Evolutionary conservation across 2,797 vertebrate genomes (phyloP), one percentile per base, ranked within the genome.

Genomic region (Lophius americanus): DNA sequence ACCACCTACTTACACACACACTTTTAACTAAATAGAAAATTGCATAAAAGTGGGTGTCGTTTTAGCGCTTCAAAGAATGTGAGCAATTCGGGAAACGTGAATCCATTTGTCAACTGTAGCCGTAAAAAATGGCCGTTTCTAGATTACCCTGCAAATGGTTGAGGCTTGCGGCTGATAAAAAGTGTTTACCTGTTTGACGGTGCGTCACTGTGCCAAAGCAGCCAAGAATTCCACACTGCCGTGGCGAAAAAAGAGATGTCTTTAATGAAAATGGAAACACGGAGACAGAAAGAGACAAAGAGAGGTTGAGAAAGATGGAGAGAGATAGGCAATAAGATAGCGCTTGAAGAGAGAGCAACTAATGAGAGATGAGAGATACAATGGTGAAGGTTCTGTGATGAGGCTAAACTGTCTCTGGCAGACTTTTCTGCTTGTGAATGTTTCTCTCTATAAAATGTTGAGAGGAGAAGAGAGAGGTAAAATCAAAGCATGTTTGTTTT

Each of bases 131-230:
- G 44, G 32, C 52, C 13, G 9, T 51, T 68, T 72, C 60, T 51
- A 64, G 61, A 75, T 83, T 65, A 76, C 23, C 43, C 41, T 52
- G 72, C 68, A 79, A 78, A 78, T 68, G 50, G 41, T 14, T 41
- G 55, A 72, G 48, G 60, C 70, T 64, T 53, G 52, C 44, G 62
- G 59, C 70, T 76, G 75, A 87, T 82, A 74, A 79, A 83, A 66
- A 54, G 54, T 78, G 79, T 85, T 84, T 88, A 81, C 79, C 84
- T 84, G 67, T 76, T 68, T 53, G 76, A 55, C 9, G 53, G 74
- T 67, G 79, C 66, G 59, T 56, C 60, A 48, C 75, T 69, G 80
- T 62, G 64, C 80, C 71, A 58, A 83, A 72, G 56, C 78, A 52
- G 67, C 79, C 81, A 74, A 85, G 73, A 83, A 69, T 68, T 57